Conservation (phyloP, 2,888 invertebrate species). For the Pedicia rivosa region DNA sequence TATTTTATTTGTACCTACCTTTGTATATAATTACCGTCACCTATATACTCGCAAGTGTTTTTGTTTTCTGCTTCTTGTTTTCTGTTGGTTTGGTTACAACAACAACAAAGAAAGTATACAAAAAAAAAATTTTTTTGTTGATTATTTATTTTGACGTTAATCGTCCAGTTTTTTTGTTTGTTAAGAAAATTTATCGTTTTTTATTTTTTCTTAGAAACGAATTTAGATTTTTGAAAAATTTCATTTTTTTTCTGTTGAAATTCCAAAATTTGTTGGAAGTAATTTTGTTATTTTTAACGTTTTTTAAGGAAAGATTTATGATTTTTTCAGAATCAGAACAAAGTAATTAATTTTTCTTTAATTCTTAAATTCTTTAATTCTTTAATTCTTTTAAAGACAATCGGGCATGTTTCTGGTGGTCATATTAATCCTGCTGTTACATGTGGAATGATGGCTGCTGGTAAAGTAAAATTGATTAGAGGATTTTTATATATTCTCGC, state of each 20-base stretch:
- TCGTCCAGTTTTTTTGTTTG: too few species aligned
- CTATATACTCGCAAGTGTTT: too few species aligned
- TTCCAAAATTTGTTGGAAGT: neutral
- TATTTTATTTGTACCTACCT: too few species aligned
- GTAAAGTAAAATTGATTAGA: slow-evolving; percentile 58
- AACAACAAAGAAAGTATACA: too few species aligned
- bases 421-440: slow-evolving; percentile 92
- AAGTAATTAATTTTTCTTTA: neutral
- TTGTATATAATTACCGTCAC: too few species aligned
- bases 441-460: slow-evolving; percentile 57
- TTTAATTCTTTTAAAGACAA: slow-evolving; percentile 37
- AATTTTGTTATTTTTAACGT: neutral
- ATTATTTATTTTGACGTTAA: too few species aligned
- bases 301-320: neutral
- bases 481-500: slow-evolving; percentile 64
- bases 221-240: neutral
- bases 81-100: too few species aligned
- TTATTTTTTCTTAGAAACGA: neutral
- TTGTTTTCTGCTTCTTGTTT: too few species aligned
- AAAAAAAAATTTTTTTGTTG: too few species aligned
- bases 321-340: neutral
- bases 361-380: neutral
- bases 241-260: too few species aligned
- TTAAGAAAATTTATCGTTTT: neutral
- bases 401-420: slow-evolving; percentile 79